Percentiles rank a stretch among this genome's conserved stretches.
phyloP scores from a whole-genome alignment of 1,140 invertebrate genomes.

The Zeugodacus cucurbitae region DNA sequence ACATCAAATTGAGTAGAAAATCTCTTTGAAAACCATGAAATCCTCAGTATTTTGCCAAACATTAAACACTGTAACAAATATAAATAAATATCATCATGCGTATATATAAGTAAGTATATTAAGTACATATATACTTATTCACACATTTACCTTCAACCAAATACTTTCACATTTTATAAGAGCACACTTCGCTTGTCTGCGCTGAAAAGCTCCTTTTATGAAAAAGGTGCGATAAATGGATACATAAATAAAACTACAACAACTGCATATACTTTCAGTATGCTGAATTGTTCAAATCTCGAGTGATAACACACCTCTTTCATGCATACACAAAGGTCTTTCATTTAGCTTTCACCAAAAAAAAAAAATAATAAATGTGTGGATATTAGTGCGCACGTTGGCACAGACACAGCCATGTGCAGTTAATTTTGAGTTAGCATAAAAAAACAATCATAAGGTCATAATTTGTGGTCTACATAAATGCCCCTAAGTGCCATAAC shows the following conservation, averaged over 20 bases:
- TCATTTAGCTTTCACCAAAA: not conserved
- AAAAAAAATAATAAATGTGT: not conserved
- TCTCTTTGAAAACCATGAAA: not conserved
- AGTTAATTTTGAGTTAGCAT: not conserved
- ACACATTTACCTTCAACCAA: not conserved
- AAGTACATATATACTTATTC: not conserved
- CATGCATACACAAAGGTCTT: not conserved
- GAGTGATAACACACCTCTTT: not conserved
- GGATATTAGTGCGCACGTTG: not conserved
- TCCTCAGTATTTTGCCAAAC: too few relatives aligned
- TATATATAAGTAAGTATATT: too few relatives aligned
- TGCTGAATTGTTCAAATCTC: not conserved
- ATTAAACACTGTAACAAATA: too few relatives aligned
- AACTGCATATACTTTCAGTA: not conserved
- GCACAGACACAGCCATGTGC: not conserved
- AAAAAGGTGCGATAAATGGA: not conserved
- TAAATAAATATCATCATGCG: too few relatives aligned
- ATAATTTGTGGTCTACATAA: not conserved
- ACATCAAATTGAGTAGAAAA: not conserved
- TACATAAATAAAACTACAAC: not conserved
- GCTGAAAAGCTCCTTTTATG: not conserved
- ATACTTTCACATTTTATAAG: not conserved
- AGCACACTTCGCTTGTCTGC: not conserved
- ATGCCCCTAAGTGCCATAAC: not conserved
- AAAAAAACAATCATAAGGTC: not conserved